Percentiles rank a stretch among this genome's conserved stretches.
These are phyloP conservation scores for Plebejus argus DNA, from an alignment of 2,888 invertebrate genomes.

Conservation along the genomic window DNA sequence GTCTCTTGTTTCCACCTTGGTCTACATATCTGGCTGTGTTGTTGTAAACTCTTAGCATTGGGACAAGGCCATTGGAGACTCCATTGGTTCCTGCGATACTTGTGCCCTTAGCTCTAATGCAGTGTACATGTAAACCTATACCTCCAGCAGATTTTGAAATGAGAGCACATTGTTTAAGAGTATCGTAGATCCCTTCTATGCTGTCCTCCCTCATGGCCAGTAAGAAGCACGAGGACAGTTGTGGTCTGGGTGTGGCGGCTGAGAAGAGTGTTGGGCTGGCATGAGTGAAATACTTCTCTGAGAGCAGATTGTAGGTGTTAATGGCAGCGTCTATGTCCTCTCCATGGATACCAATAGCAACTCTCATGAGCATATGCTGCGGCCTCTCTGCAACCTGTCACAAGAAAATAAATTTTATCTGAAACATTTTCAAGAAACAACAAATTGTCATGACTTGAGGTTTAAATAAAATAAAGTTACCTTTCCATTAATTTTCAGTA, in stretches of 20 bases:
- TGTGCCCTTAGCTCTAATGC: slow-evolving; percentile 95
- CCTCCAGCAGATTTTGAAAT: slow-evolving; percentile 99
- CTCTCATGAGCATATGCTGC: slow-evolving; percentile 99
- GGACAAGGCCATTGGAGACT: slow-evolving; percentile 96
- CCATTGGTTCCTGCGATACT: slow-evolving; percentile 97
- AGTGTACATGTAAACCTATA: slow-evolving; percentile 97
- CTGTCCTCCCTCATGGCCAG: slow-evolving; percentile 97
- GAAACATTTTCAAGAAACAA: background rate
- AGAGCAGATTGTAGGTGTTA: slow-evolving; percentile 97
- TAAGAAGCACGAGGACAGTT: slow-evolving; percentile 97
- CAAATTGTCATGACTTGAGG: background rate
- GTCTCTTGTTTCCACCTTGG: slow-evolving; percentile 98
- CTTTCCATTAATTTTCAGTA: slow-evolving; percentile 94
- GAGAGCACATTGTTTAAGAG: slow-evolving; percentile 94
- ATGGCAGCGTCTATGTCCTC: slow-evolving; percentile 95
- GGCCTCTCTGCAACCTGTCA: slow-evolving; percentile 93
- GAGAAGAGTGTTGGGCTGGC: slow-evolving; percentile 98
- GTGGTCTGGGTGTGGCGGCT: slow-evolving; percentile 94
- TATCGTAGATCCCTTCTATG: slow-evolving; percentile 96
- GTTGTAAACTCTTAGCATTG: slow-evolving; percentile 97
- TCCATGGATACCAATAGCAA: slow-evolving; percentile 97
- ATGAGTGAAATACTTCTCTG: slow-evolving; percentile 98
- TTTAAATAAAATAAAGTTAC: slow-evolving; percentile 46
- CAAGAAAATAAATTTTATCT: slow-evolving; percentile 36
- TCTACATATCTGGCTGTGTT: slow-evolving; percentile 98